Percentiles rank a stretch among this genome's conserved stretches.
These are phyloP conservation scores for Eilema griseolum DNA, from an alignment of 2,888 invertebrate species.

Conservation along the genomic window DNA sequence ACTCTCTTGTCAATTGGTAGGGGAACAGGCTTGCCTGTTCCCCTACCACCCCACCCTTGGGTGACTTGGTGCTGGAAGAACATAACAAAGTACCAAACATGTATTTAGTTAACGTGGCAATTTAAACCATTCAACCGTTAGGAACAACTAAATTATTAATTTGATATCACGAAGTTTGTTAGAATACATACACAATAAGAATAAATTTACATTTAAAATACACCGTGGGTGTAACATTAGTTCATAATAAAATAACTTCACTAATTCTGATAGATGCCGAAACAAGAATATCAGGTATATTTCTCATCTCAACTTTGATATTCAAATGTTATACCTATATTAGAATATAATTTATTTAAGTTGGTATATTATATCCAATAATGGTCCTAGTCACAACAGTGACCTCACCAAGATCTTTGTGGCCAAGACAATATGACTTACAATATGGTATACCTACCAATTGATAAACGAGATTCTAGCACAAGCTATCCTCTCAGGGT, in stretches of 20 bases:
- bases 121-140: background rate
- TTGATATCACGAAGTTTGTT: background rate
- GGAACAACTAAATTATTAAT: background rate
- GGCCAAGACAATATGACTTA: background rate
- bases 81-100: too few species aligned
- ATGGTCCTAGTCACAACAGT: background rate
- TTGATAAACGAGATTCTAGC: too few species aligned
- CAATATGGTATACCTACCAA: too few species aligned
- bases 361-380: background rate
- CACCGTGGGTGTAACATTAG: background rate
- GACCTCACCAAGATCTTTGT: background rate
- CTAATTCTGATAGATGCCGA: background rate
- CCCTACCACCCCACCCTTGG: too few species aligned
- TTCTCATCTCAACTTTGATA: slow-evolving; percentile 1
- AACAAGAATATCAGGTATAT: slow-evolving; percentile 14
- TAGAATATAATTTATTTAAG: background rate
- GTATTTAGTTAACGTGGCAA: background rate
- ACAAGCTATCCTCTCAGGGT: too few species aligned
- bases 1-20: too few species aligned
- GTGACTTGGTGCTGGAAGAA: too few species aligned
- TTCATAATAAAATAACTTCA: background rate
- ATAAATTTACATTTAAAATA: background rate
- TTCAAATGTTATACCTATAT: background rate
- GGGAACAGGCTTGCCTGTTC: too few species aligned
- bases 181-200: background rate